Evolutionary conservation across 2,797 vertebrate genomes (phyloP).

Genomic region (Trematocara caparti): DNA sequence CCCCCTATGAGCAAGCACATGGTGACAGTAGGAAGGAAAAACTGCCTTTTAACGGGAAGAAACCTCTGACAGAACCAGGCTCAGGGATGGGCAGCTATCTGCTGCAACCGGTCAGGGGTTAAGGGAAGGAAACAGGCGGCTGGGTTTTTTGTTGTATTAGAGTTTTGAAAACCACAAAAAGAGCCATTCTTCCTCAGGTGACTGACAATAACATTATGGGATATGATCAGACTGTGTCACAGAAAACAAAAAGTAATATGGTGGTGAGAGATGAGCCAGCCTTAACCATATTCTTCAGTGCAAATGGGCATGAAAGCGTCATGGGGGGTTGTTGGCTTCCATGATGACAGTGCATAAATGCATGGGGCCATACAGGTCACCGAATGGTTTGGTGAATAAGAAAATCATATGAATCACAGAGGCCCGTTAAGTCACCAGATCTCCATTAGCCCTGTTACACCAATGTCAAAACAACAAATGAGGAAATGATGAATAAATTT

Average conservation of each 20-base stretch:
- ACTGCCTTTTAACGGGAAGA: background rate
- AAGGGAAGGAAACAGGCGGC: accelerated
- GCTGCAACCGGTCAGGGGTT: background rate
- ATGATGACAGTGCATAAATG: background rate
- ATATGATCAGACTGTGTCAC: background rate
- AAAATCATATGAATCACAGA: background rate
- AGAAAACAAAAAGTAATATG: background rate
- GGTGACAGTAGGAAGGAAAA: background rate
- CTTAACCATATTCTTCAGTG: background rate
- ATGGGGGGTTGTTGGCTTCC: background rate
- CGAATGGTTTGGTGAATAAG: background rate
- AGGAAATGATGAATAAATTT: accelerated
- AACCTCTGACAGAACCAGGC: background rate
- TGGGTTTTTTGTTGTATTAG: background rate
- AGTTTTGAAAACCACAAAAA: background rate
- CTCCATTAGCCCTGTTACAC: background rate
- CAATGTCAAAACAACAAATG: background rate
- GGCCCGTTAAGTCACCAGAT: background rate
- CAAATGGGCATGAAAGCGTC: background rate
- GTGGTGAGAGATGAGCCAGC: background rate
- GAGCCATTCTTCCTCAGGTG: background rate
- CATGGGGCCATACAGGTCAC: background rate
- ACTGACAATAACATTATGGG: background rate
- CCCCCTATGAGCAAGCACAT: background rate
- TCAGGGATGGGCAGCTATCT: background rate